These are phyloP conservation scores for Podarcis muralis DNA, from an alignment of 2,113 vertebrate genomes.

Conservation along the genomic window DNA sequence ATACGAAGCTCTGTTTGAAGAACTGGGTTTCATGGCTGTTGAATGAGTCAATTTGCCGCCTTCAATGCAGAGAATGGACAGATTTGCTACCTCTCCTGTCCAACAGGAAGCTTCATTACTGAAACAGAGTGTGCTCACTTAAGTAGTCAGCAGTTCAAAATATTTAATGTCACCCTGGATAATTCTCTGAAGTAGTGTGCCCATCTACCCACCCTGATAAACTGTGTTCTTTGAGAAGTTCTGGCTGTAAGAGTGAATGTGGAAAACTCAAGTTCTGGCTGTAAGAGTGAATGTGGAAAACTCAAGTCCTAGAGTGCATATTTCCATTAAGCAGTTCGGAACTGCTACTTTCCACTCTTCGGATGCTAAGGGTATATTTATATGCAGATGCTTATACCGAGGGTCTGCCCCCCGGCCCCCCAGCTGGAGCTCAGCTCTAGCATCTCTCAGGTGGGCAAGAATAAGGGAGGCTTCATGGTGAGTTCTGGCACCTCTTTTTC, in stretches of 20 bases:
- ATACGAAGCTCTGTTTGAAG: slow-evolving; percentile 32
- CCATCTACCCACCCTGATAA: not conserved
- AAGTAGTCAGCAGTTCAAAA: slow-evolving; percentile 45
- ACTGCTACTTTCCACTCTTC: slow-evolving; percentile 19
- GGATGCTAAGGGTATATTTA: slow-evolving; percentile 21
- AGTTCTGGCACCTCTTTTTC: no score
- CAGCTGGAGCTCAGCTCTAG: no score
- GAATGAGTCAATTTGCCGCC: slow-evolving; percentile 41
- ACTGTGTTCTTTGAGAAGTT: slow-evolving; percentile 37
- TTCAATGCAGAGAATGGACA: slow-evolving; percentile 32
- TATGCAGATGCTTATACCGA: not conserved
- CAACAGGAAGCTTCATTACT: slow-evolving; percentile 34
- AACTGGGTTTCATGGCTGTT: slow-evolving; percentile 47
- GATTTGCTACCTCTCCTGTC: slow-evolving; percentile 36
- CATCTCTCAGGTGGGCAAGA: no score
- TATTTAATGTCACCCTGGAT: slow-evolving; percentile 48
- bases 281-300: slow-evolving; percentile 18
- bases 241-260: slow-evolving; percentile 17
- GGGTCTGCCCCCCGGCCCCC: no score
- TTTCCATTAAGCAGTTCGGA: slow-evolving; percentile 20
- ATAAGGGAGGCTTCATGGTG: no score
- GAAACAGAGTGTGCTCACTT: slow-evolving; percentile 35
- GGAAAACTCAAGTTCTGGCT: slow-evolving; percentile 16
- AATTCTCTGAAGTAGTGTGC: slow-evolving; percentile 37
- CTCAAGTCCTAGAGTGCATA: not conserved